Base-by-base conservation (phyloP, 2,113 vertebrate genomes). In the Sinocyclocheilus grahami region DNA sequence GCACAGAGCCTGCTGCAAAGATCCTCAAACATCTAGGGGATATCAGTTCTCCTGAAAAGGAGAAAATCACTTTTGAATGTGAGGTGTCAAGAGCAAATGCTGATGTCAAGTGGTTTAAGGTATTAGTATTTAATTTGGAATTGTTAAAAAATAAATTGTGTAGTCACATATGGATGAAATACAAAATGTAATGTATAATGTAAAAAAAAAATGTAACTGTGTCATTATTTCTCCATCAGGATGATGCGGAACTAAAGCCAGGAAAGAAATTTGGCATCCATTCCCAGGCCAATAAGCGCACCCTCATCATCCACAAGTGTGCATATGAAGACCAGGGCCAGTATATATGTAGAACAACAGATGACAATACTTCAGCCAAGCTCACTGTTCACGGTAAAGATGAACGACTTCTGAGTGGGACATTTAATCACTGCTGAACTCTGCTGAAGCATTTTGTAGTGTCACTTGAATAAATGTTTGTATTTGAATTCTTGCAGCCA, bases 71-170 rank as follows among this genome's bases (percentile, higher is more conserved):
- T 48, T 0, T 99, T 0, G 97, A 97, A 85, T 99, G 98, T 91
- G 97, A 99, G 90, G 94, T 99, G 24, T 98, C 97, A 7, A 95
- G 95, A 88, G 89, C 95, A 62, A 97, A 96, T 0, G 96, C 92
- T 20, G 95, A 94, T 0, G 97, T 97, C 37, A 97, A 94, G 88
- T 99, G 98, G 98, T 96, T 97, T 80, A 99, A 98, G 98, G 98
- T 99, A 75, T 58, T 39, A 98, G 98, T 99, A 75, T 58, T 39
- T 12, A 0, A 78, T 85, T 81, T 30, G 16, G 2, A 71, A 24
- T 37, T 24, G 46, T 12, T 18, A 16, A 58, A n/a, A 33, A 48
- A 3, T 9, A 60, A 86, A 67, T 75, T 72, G 11, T 86, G 1
- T 62, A 37, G 37, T 39, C 46, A 12, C 46, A 48, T 0, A 48